A percentile compares a stretch with the other conserved stretches of the same genome.
phyloP scores from a whole-genome alignment of 1,140 invertebrate genomes.

The Eriocheir sinensis region DNA sequence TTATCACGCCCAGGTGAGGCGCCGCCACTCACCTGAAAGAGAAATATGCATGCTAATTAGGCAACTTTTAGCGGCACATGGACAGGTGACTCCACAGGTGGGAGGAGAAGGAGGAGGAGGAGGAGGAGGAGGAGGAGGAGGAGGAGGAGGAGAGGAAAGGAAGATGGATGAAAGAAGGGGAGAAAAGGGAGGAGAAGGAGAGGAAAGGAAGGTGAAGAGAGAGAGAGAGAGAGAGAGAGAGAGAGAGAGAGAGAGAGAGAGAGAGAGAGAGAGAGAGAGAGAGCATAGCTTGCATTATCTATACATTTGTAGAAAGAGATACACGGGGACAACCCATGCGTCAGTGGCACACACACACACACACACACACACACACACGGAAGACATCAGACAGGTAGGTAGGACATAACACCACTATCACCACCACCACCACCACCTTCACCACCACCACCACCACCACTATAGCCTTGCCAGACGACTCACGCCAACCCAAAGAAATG shows the following conservation, averaged over 20 bases:
- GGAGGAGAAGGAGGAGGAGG: not conserved
- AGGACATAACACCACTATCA: too few species aligned
- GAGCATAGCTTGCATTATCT: not conserved
- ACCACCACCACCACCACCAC: too few species aligned
- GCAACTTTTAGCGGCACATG: not conserved
- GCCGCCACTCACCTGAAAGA: not conserved
- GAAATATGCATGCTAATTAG: constrained; percentile 18
- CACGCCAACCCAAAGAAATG: too few species aligned
- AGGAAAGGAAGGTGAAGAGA: not conserved
- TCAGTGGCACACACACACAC: not conserved
- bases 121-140: not conserved
- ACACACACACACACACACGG: not conserved
- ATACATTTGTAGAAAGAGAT: not conserved
- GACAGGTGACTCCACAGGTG: not conserved
- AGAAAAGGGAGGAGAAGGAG: not conserved
- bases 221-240: not conserved
- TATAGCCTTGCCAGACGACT: too few species aligned
- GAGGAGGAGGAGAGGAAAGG: not conserved
- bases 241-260: constrained; percentile 10
- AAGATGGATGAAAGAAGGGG: too few species aligned
- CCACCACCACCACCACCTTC: too few species aligned
- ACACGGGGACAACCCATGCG: not conserved
- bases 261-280: not conserved
- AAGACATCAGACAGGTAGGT: not conserved
- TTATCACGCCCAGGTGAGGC: not conserved